A percentile compares a stretch with the other conserved stretches of the same genome.
Evolutionary conservation across 2,888 invertebrate genomes (phyloP).

Genomic region (Caprella mutica): DNA sequence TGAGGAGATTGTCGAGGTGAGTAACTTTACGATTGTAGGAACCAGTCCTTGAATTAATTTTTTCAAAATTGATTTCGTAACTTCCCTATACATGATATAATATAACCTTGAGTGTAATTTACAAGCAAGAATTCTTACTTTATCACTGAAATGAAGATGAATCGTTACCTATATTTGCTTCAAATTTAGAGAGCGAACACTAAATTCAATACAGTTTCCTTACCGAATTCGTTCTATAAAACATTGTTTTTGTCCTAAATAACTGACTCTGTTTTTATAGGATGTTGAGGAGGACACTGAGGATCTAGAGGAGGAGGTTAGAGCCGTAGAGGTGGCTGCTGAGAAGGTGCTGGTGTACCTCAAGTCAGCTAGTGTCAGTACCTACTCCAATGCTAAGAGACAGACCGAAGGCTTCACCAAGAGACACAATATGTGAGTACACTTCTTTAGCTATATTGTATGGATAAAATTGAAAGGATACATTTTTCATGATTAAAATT

Average conservation of each 20-base stretch:
- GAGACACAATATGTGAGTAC: slow-evolving; percentile 12
- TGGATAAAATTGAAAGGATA: too few species aligned
- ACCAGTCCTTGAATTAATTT: neutral
- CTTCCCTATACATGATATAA: neutral
- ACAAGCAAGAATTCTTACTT: too few species aligned
- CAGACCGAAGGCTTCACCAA: slow-evolving; percentile 7
- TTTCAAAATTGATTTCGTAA: neutral
- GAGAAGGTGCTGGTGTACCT: slow-evolving; percentile 26
- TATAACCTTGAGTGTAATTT: neutral
- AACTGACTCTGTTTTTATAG: slow-evolving; percentile 3
- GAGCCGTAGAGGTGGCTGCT: slow-evolving; percentile 50
- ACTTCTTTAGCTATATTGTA: neutral
- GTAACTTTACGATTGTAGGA: neutral
- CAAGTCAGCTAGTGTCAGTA: slow-evolving; percentile 20
- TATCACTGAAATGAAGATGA: too few species aligned
- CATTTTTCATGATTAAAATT: too few species aligned
- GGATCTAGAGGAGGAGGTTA: slow-evolving; percentile 74
- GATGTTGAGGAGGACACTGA: slow-evolving; percentile 67
- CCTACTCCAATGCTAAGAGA: slow-evolving; percentile 19
- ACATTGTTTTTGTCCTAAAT: too few species aligned
- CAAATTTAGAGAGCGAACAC: too few species aligned
- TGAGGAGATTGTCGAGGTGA: slow-evolving; percentile 27
- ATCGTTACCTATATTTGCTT: too few species aligned
- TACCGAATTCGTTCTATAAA: too few species aligned
- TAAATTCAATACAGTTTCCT: too few species aligned